A percentile compares a stretch with the other conserved stretches of the same genome.
These are phyloP conservation scores for Lithobates pipiens DNA, from an alignment of 2,797 vertebrate genomes.

Conservation along the genomic window DNA sequence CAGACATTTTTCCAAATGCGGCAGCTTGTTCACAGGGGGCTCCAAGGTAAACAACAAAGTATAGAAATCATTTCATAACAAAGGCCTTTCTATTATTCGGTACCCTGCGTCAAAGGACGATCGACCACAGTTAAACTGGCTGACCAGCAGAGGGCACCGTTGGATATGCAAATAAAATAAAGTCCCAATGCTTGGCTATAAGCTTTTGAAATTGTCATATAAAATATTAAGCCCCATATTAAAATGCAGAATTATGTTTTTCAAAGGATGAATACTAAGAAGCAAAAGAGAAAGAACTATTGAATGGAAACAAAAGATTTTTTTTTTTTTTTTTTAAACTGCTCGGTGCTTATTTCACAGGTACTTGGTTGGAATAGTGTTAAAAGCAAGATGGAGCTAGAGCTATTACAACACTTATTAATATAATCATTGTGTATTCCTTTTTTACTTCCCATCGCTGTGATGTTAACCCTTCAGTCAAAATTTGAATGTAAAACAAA, in stretches of 20 bases:
- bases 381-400: not conserved
- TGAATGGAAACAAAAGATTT: constrained; percentile 26
- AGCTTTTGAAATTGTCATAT: not conserved
- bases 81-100: not conserved
- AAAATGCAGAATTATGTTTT: constrained; percentile 17
- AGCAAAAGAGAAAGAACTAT: not conserved
- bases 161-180: not conserved
- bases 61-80: not conserved
- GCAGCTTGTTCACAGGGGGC: not conserved
- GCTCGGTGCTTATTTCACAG: not conserved
- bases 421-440: not conserved
- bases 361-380: not conserved
- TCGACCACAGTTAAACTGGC: not conserved
- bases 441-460: not conserved
- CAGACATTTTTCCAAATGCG: not conserved
- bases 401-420: not conserved
- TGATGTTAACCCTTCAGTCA: not conserved
- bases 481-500: no score
- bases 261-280: not conserved
- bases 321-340: not conserved
- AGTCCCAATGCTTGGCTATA: no score
- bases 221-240: constrained; percentile 1
- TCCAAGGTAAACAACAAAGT: constrained; percentile 10
- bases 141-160: constrained; percentile 32
- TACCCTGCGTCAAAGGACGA: not conserved